Percentiles rank a stretch among this genome's conserved stretches.
Conservation (phyloP, 2,888 invertebrate genomes). For the Himalopsyche kuldschensis region DNA sequence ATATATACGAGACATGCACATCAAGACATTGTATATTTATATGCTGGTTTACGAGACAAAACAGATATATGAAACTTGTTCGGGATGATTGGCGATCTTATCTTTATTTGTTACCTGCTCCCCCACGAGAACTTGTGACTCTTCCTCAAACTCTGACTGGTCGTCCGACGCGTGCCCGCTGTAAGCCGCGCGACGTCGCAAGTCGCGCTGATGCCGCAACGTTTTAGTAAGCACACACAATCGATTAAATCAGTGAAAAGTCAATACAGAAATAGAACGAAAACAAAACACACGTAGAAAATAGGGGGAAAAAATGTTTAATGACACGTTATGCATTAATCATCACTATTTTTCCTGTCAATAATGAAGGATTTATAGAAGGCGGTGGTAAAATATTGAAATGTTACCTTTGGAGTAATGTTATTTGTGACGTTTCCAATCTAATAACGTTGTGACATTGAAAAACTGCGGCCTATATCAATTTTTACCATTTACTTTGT, state of each 20-base stretch:
- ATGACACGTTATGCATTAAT: background rate
- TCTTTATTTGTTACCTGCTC: constrained; percentile 20
- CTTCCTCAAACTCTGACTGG: constrained; percentile 25
- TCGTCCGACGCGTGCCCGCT: constrained; percentile 33
- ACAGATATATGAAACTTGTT: background rate
- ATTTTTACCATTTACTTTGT: background rate
- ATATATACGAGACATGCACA: background rate
- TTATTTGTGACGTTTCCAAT: no score
- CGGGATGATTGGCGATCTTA: background rate
- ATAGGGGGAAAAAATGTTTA: background rate
- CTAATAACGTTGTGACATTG: no score
- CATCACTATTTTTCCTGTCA: no score
- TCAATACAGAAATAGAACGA: background rate
- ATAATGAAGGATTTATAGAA: no score
- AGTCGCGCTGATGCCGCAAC: background rate
- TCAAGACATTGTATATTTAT: background rate
- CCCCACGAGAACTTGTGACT: constrained; percentile 13
- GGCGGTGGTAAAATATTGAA: no score
- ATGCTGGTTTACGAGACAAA: background rate
- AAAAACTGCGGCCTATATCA: no score
- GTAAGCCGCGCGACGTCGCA: constrained; percentile 3
- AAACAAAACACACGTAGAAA: background rate
- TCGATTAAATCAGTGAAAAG: background rate
- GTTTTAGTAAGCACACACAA: constrained; percentile 1
- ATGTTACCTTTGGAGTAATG: no score